These are phyloP conservation scores for Uria aalge DNA, from an alignment of 2,113 vertebrate genomes.

Conservation along the genomic window DNA sequence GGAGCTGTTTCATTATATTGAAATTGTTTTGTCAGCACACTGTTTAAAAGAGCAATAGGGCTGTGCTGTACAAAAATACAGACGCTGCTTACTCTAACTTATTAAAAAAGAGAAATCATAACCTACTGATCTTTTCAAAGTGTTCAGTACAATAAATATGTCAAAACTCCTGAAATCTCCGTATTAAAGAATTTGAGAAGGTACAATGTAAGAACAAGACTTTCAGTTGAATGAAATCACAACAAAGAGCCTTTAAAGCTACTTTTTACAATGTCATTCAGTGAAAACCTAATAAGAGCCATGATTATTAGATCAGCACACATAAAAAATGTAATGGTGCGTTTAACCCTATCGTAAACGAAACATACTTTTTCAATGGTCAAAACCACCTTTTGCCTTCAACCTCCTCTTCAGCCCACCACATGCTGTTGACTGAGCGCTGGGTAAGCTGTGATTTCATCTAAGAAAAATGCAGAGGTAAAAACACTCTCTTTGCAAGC, in stretches of 20 bases:
- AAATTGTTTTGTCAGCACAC: conserved; percentile 42
- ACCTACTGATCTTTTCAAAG: background rate
- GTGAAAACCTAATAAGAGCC: background rate
- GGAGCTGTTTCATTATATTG: background rate
- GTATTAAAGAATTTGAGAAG: background rate
- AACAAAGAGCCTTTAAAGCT: background rate
- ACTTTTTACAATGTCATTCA: background rate
- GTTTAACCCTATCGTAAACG: background rate
- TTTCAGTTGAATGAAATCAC: background rate
- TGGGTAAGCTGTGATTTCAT: background rate
- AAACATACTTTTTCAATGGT: background rate
- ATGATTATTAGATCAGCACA: background rate
- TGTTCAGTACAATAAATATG: background rate
- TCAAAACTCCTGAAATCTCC: background rate
- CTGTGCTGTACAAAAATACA: background rate
- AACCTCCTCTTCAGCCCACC: background rate
- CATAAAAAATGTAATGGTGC: background rate
- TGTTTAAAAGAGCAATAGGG: background rate
- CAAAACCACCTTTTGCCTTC: background rate
- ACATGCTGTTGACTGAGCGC: background rate
- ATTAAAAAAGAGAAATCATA: background rate
- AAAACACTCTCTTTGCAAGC: background rate
- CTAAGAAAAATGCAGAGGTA: background rate
- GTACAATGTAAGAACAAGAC: background rate
- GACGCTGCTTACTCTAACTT: background rate